Base-by-base conservation (phyloP, 2,888 invertebrate species). In the Noctua fimbriata region DNA sequence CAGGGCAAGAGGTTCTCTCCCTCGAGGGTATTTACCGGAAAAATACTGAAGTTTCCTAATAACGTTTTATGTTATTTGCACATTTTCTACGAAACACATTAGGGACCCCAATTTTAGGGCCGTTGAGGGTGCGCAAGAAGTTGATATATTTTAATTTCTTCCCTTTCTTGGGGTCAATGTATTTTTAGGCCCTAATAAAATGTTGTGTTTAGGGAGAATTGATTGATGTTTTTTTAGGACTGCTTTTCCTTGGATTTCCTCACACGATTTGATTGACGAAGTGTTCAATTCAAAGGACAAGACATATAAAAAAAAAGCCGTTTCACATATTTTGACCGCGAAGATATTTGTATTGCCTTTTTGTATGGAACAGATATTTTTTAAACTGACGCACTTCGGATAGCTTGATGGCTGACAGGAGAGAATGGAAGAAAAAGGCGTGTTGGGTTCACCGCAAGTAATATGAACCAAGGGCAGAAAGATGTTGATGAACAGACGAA, bases 21-120 rank as follows among this genome's bases (percentile, higher is more conserved):
- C 87, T 73, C 14, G 69, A 79, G 84, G 63, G 76, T 65, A 67
- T 72, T 88, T 78, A 74, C 69, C 14, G 47, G 44, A 81, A 79
- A 84, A 88, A 82, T 75, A 78, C 74, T 63, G 60, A 58, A 76
- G 67, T 58, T 73, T 60, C 63, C 72, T 86, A 78, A 86, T 86
- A 82, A 86, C 66, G 69, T 52, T 88, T 87, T 82, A 88, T 80
- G 76, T 84, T 77, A 82, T 88, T 82, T 78, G 67, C 75, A 74
- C 88, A 79, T 78, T 88, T 76, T 77, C 47, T 63, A 67, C 63
- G 41, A 60, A 81, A 81, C 73, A 73, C 84, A 78, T 88, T 79
- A 73, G 52, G 49, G 67, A 66, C 67, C 79, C 71, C 28, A 66
- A 73, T 73, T 74, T 55, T 32, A 58, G 55, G 69, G 66, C 49